These are phyloP conservation scores for Myanophis thanlyinensis DNA, from an alignment of 2,113 vertebrate genomes.

Conservation along the genomic window DNA sequence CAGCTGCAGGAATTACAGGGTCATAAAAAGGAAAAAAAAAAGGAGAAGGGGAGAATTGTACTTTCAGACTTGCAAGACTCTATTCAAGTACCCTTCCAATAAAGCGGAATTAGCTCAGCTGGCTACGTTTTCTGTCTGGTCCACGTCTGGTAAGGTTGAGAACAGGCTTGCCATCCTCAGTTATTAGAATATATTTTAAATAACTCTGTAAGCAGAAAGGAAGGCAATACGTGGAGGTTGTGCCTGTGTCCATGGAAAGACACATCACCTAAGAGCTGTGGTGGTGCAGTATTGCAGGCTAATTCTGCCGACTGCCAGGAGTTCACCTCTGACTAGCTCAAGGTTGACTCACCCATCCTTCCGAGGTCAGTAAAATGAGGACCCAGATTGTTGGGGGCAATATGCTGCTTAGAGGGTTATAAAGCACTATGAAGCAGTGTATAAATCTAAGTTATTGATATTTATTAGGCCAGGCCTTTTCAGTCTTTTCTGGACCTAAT, in stretches of 20 bases:
- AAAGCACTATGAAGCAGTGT: no score
- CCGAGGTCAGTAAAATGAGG: no score
- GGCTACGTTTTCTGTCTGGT: background rate
- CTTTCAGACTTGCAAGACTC: background rate
- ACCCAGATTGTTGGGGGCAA: no score
- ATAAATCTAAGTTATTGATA: no score
- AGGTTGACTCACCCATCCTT: no score
- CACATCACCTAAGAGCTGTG: background rate
- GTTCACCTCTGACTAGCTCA: no score
- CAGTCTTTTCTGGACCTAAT: background rate
- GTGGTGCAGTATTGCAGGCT: no score
- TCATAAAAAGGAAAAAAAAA: no score
- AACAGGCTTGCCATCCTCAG: background rate
- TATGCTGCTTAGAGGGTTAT: no score
- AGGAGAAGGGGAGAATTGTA: background rate
- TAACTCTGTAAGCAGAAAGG: background rate
- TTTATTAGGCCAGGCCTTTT: background rate
- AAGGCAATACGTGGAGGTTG: background rate
- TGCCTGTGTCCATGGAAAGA: background rate
- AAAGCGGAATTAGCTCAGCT: background rate
- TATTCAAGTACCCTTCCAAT: background rate
- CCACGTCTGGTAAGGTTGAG: background rate
- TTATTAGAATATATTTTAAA: background rate
- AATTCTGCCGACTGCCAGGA: no score
- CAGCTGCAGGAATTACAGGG: background rate